phyloP scores from a whole-genome alignment of 2,888 invertebrate genomes.

The Mythimna ferrago region DNA sequence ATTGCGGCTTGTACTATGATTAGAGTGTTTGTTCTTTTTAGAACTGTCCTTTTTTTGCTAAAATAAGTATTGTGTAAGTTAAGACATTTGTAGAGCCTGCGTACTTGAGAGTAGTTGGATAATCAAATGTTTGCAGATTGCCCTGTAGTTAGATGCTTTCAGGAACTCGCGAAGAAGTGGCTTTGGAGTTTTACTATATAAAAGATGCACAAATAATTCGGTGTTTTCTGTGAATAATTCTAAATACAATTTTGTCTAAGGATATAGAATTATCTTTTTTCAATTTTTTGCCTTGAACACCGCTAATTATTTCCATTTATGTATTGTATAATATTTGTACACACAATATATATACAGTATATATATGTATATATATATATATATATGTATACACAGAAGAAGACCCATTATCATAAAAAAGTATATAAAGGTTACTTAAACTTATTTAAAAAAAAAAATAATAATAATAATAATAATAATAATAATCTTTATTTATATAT shows the following conservation, averaged over 20 bases:
- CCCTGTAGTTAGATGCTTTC: background rate
- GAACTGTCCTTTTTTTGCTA: conserved; percentile 2
- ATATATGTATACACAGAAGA: no score
- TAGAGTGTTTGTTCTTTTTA: conserved; percentile 40
- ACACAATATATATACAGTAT: no score
- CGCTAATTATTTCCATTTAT: no score
- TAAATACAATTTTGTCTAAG: no score
- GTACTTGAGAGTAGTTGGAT: background rate
- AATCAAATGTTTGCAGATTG: background rate
- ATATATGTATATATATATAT: no score
- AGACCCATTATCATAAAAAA: no score
- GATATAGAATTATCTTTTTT: background rate
- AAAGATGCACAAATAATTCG: background rate
- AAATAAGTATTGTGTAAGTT: background rate
- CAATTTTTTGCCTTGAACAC: background rate
- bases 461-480: no score
- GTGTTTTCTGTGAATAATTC: background rate
- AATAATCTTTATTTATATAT: no score
- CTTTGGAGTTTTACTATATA: background rate
- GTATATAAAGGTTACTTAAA: no score
- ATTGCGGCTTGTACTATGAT: conserved; percentile 40
- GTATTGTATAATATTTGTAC: no score
- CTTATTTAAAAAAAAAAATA: no score
- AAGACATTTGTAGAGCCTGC: background rate
- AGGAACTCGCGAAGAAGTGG: background rate